Conservation (phyloP, 2,113 vertebrate species). For the Oriolus oriolus region DNA sequence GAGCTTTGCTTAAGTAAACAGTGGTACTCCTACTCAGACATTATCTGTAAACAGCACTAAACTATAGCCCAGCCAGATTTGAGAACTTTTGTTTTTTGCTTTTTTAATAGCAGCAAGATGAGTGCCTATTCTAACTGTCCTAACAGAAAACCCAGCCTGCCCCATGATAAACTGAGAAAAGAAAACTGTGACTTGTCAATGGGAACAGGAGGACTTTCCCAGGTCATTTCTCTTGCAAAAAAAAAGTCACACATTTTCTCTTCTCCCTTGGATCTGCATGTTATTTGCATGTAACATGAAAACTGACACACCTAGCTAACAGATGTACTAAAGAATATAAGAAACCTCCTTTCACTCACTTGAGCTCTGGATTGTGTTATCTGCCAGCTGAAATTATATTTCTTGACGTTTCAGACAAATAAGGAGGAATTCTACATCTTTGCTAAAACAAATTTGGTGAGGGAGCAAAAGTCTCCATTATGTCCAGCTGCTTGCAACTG, state of each 20-base stretch:
- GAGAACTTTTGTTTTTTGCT: too few relatives aligned
- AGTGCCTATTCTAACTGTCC: neutral
- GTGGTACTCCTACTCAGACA: neutral
- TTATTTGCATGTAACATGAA: neutral
- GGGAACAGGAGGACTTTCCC: neutral
- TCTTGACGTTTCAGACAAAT: neutral
- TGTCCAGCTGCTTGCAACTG: fast-evolving
- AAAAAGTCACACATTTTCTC: neutral
- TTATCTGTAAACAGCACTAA: neutral
- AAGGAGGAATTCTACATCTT: neutral
- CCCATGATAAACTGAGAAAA: neutral
- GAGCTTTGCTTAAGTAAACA: neutral
- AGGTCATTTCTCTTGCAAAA: neutral
- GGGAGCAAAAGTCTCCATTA: neutral
- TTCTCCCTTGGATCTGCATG: neutral
- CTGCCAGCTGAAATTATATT: neutral
- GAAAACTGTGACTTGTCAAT: neutral
- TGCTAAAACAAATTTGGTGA: neutral
- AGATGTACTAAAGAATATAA: neutral
- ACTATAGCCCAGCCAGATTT: neutral
- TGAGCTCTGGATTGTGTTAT: neutral
- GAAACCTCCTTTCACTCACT: neutral
- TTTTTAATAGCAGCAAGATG: neutral
- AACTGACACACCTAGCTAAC: neutral
- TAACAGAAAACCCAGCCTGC: neutral